These are phyloP conservation scores for Manacus vitellinus DNA, from an alignment of 2,113 vertebrate genomes.

Conservation along the genomic window DNA sequence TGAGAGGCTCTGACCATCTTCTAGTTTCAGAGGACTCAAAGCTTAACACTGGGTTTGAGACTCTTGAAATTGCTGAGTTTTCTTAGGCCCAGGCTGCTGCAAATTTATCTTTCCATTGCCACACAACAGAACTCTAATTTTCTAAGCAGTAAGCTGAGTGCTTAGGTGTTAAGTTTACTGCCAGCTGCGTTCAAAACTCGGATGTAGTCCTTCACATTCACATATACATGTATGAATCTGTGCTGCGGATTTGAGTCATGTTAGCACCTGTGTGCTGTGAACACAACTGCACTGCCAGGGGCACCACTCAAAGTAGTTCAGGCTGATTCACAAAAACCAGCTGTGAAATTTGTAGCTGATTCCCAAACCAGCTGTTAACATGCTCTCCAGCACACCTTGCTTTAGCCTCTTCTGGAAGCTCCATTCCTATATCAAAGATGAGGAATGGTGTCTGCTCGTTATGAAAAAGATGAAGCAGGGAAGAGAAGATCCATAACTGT, in stretches of 20 bases:
- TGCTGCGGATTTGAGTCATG: not conserved
- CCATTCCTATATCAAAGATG: not conserved
- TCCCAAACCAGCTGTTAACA: not conserved
- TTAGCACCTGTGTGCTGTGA: not conserved
- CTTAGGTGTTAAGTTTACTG: not conserved
- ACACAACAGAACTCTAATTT: not conserved
- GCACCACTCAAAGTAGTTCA: not conserved
- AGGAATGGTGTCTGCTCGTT: not conserved
- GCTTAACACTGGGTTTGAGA: not conserved
- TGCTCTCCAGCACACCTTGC: not conserved
- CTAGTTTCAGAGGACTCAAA: not conserved
- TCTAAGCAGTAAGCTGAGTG: not conserved
- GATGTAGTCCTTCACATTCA: not conserved
- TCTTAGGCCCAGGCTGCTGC: not conserved
- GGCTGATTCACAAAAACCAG: not conserved
- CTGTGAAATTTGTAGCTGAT: conserved; percentile 1
- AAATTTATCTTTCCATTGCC: not conserved
- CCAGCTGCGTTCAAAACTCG: not conserved
- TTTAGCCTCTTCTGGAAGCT: not conserved
- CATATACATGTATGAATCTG: not conserved
- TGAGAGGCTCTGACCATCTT: not conserved
- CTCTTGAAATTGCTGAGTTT: not conserved
- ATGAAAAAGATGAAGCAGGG: not conserved
- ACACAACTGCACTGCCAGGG: not conserved
- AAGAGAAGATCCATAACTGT: not conserved